phyloP scores from a whole-genome alignment of 2,888 invertebrate species.

The Leucophenga maculata region DNA sequence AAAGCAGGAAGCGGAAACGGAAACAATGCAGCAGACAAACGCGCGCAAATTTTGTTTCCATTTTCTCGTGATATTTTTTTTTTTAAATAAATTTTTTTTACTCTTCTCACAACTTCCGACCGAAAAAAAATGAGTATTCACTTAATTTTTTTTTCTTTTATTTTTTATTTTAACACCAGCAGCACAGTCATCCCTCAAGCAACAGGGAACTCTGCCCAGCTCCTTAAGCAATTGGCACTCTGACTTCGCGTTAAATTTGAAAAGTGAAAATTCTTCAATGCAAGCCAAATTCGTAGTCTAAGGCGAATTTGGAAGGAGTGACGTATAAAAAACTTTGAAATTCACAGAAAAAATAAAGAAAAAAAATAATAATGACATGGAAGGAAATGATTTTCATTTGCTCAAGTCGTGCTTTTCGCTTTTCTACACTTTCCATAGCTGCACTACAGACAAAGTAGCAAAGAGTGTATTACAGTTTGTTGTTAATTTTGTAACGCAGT shows the following conservation, averaged over 20 bases:
- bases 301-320: too few relatives aligned
- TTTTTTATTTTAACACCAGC: constrained; percentile 13
- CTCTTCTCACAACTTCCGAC: not conserved
- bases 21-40: constrained; percentile 60
- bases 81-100: too few relatives aligned
- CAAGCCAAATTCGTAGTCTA: not conserved
- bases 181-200: not conserved
- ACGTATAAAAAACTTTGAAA: constrained; percentile 15
- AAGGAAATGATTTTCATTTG: constrained; percentile 59
- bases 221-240: not conserved
- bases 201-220: not conserved
- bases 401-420: not conserved
- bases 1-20: constrained; percentile 59
- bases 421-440: too few relatives aligned
- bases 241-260: constrained; percentile 18
- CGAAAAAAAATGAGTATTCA: constrained; percentile 1
- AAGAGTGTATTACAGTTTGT: too few relatives aligned
- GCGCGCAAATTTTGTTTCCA: constrained; percentile 46
- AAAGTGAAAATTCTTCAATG: constrained; percentile 21
- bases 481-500: too few relatives aligned
- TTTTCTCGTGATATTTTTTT: too few relatives aligned
- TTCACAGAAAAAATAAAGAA: constrained; percentile 5
- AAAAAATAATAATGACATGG: constrained; percentile 45
- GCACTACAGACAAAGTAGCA: too few relatives aligned
- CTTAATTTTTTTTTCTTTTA: too few relatives aligned